A percentile compares a stretch with the other conserved stretches of the same genome.
phyloP scores from a whole-genome alignment of 2,797 vertebrate genomes.

The Sebastes itinus region DNA sequence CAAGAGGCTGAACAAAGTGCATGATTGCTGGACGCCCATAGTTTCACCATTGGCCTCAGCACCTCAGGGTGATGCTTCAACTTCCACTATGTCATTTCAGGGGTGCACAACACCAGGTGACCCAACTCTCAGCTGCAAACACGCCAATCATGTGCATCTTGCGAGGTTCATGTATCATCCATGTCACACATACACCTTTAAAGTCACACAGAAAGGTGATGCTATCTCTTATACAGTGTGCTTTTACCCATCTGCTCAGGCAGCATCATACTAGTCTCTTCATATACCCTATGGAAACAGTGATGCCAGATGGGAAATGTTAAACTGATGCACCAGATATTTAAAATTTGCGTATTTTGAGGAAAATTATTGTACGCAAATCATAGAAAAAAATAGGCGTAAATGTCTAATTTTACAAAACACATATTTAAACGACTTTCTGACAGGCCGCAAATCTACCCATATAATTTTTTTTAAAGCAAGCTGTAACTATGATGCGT shows the following conservation, averaged over 20 bases:
- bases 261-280: not conserved
- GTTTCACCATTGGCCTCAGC: not conserved
- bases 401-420: not conserved
- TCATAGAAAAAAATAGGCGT: not conserved
- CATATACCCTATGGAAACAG: not conserved
- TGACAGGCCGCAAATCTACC: no score
- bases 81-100: slow-evolving; percentile 5
- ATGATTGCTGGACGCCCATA: not conserved
- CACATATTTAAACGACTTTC: no score
- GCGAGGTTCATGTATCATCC: not conserved
- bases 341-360: no score
- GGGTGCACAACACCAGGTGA: not conserved
- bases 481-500: no score
- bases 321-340: no score
- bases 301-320: no score
- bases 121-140: not conserved
- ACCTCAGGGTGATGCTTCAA: not conserved
- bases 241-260: not conserved
- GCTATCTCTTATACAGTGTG: not conserved
- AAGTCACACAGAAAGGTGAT: not conserved
- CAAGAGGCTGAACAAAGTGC: not conserved
- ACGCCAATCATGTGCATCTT: slow-evolving; percentile 7
- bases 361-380: no score
- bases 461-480: no score
- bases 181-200: not conserved